These are phyloP conservation scores for Psephotus haematonotus DNA, from an alignment of 2,113 vertebrate genomes.

Conservation along the genomic window DNA sequence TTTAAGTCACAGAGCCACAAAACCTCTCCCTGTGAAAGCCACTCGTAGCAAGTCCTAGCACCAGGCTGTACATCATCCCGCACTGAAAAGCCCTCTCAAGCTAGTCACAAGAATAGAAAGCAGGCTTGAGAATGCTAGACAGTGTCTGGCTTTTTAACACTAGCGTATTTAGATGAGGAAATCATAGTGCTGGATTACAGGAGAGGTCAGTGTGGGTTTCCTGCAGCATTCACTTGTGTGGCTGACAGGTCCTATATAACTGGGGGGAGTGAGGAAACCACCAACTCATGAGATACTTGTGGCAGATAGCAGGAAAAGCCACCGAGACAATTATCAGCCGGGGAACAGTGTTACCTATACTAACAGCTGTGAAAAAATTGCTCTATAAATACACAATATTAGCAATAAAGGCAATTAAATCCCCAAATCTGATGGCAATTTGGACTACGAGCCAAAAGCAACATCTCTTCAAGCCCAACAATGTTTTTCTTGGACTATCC, in stretches of 20 bases:
- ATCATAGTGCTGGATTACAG: background rate
- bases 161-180: constrained; percentile 20
- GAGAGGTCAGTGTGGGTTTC: background rate
- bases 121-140: background rate
- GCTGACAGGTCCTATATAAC: background rate
- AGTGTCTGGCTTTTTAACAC: background rate
- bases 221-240: background rate
- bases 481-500: background rate
- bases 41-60: background rate
- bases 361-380: background rate
- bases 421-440: background rate
- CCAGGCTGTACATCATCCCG: background rate
- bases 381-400: background rate
- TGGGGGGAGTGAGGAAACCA: background rate
- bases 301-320: background rate
- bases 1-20: background rate
- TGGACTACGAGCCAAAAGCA: background rate
- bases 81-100: background rate
- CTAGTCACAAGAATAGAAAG: background rate
- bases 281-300: background rate
- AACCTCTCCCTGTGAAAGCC: background rate
- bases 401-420: background rate
- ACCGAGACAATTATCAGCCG: background rate
- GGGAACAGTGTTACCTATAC: background rate
- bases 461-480: background rate